Base-by-base conservation (phyloP, 2,797 vertebrate species). In the Morelia viridis region DNA sequence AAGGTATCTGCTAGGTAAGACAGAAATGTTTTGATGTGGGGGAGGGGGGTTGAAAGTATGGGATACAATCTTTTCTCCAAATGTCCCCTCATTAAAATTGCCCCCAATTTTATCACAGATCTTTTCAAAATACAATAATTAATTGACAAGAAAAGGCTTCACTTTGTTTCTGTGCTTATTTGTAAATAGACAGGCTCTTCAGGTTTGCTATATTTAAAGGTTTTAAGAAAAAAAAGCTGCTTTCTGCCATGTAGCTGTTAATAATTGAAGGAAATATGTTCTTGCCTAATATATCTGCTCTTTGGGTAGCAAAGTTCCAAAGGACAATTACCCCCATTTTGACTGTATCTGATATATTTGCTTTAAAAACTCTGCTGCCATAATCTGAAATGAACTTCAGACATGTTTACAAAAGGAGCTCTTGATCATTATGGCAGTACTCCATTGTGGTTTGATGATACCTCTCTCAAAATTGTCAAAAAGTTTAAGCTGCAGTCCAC, bases 251-350 rank as follows among this genome's bases (percentile, higher is more conserved):
- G 50, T 31, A 41, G 5, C n/a, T 65, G 15, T 84, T 84, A 92
- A 91, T 60, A 46, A 91, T 61, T 61, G 85, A 50, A 65, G 35
- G 64, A 80, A 22, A 68, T 56, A 12, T 85, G 31, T 60, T 28
- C 3, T 56, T 87, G 57, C 17, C 5, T 61, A 61, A 50, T 50
- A 8, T 19, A 31, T 5, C 26, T 35, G 64, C 62, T 19, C 19
- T 62, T 84, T 46, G 84, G 50, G n/a, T 58, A 87, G 10, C 26
- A 80, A 87, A 80, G 68, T 91, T 83, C 91, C 50, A 53, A 88
- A 88, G 86, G 80, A 92, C 76, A 85, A 56, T 58, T 46, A 10
- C 50, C 28, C 26, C 76, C 57, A 46, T 5, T 58, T 68, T 28
- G 65, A 58, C 10, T 85, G 13, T 8, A 17, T 41, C n/a, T 35